Evolutionary conservation across 2,113 vertebrate genomes (phyloP).

Genomic region (Dicentrarchus labrax): DNA sequence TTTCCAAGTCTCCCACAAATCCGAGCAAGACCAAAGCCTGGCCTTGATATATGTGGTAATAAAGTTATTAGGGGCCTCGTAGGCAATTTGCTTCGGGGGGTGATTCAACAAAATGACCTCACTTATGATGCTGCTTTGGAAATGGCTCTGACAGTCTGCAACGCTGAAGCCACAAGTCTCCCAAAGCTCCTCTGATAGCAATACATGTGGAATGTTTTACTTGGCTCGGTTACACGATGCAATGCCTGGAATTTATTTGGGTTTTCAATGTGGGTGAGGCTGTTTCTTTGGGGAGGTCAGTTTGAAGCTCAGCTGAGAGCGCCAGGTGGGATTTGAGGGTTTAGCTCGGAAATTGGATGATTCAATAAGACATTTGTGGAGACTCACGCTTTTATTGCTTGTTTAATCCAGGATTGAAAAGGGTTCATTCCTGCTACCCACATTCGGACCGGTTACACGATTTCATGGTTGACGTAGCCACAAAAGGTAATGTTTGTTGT

Average conservation of each 20-base stretch:
- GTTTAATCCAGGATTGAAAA: conserved; percentile 37
- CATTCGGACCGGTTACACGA: neutral
- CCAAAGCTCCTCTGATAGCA: conserved; percentile 53
- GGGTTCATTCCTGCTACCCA: conserved; percentile 18
- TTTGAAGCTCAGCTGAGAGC: conserved; percentile 35
- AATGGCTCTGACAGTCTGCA: conserved; percentile 44
- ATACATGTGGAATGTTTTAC: conserved; percentile 65
- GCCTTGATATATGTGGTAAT: conserved; percentile 66
- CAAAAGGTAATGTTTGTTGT: conserved; percentile 42
- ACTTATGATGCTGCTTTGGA: conserved; percentile 60
- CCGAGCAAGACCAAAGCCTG: conserved; percentile 30
- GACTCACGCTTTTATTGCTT: conserved; percentile 40
- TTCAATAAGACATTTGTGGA: conserved; percentile 44
- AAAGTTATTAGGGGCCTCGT: conserved; percentile 62
- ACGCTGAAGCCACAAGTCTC: conserved; percentile 41
- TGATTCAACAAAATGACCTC: conserved; percentile 64
- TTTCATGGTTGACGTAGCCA: conserved; percentile 18
- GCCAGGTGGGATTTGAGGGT: conserved; percentile 42
- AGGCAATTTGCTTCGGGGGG: conserved; percentile 45
- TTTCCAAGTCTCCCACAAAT: conserved; percentile 40
- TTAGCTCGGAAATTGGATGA: conserved; percentile 37
- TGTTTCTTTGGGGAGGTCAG: conserved; percentile 44
- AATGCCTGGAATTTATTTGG: conserved; percentile 59
- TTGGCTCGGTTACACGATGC: conserved; percentile 55
- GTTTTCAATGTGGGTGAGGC: conserved; percentile 31